phyloP scores from a whole-genome alignment of 2,888 invertebrate genomes.

The Thelaira solivaga region DNA sequence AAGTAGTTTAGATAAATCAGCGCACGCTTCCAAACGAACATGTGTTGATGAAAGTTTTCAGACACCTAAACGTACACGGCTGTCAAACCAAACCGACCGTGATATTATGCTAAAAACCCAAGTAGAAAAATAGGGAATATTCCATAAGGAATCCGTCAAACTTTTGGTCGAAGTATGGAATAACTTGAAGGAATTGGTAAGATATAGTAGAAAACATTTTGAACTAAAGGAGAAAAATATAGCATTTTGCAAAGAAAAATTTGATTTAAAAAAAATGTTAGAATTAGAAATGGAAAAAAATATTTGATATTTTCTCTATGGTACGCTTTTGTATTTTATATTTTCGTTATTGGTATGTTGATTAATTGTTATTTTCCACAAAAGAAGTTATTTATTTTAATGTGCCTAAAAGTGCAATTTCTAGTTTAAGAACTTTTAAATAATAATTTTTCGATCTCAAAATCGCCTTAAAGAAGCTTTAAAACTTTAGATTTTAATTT shows the following conservation, averaged over 20 bases:
- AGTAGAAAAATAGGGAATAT: not conserved
- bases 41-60: not conserved
- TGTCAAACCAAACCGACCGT: constrained; percentile 25
- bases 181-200: constrained; percentile 32
- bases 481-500: too few relatives aligned
- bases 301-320: not conserved
- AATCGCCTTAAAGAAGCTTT: too few relatives aligned
- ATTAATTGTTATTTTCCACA: not conserved
- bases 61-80: constrained; percentile 6
- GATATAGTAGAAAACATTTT: constrained; percentile 17
- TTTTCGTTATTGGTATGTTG: not conserved
- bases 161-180: not conserved
- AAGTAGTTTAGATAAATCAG: not conserved
- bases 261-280: not conserved
- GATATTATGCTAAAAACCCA: constrained; percentile 8
- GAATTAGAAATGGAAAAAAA: too few relatives aligned
- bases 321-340: not conserved
- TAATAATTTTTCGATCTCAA: too few relatives aligned
- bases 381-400: not conserved
- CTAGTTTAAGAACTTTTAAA: too few relatives aligned
- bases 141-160: not conserved
- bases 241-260: not conserved
- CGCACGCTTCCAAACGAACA: not conserved
- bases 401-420: not conserved
- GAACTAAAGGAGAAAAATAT: too few relatives aligned